Evolutionary conservation across 2,797 vertebrate genomes (phyloP).

Genomic region (Mareca penelope): DNA sequence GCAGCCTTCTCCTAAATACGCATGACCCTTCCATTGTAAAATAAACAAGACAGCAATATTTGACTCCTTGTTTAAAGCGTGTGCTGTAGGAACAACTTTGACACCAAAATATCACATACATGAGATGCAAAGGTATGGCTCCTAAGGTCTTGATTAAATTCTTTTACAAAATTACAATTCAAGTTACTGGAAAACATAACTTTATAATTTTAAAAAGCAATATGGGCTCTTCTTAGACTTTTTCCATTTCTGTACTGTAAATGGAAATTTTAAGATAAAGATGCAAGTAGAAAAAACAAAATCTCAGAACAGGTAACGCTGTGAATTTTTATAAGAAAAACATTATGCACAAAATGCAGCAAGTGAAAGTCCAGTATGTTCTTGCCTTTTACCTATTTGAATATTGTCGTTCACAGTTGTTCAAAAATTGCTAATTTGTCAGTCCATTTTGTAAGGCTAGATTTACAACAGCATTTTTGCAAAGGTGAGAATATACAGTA

Average conservation of each 20-base stretch:
- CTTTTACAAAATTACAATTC: slow-evolving; percentile 74
- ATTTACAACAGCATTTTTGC: slow-evolving; percentile 40
- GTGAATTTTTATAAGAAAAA: slow-evolving; percentile 76
- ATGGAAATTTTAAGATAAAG: slow-evolving; percentile 79
- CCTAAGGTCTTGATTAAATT: slow-evolving; percentile 66
- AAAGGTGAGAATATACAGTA: slow-evolving; percentile 63
- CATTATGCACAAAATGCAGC: slow-evolving; percentile 78
- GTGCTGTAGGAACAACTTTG: slow-evolving; percentile 36
- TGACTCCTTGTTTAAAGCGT: background rate
- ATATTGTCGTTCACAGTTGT: slow-evolving; percentile 65
- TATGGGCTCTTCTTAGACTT: slow-evolving; percentile 76
- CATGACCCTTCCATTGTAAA: background rate
- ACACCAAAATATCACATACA: slow-evolving; percentile 20
- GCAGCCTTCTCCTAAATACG: slow-evolving; percentile 19
- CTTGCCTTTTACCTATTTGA: slow-evolving; percentile 36
- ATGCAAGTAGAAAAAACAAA: slow-evolving; percentile 67
- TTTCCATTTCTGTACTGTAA: slow-evolving; percentile 75
- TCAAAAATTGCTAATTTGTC: slow-evolving; percentile 55
- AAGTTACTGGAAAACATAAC: slow-evolving; percentile 79
- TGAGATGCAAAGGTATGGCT: slow-evolving; percentile 71
- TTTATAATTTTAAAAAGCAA: slow-evolving; percentile 81
- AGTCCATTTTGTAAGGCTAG: slow-evolving; percentile 46
- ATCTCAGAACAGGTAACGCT: slow-evolving; percentile 69
- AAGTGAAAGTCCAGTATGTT: slow-evolving; percentile 58
- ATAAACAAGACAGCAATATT: slow-evolving; percentile 15